These are phyloP conservation scores for Magallana gigas DNA, from an alignment of 1,140 invertebrate species.

Conservation along the genomic window DNA sequence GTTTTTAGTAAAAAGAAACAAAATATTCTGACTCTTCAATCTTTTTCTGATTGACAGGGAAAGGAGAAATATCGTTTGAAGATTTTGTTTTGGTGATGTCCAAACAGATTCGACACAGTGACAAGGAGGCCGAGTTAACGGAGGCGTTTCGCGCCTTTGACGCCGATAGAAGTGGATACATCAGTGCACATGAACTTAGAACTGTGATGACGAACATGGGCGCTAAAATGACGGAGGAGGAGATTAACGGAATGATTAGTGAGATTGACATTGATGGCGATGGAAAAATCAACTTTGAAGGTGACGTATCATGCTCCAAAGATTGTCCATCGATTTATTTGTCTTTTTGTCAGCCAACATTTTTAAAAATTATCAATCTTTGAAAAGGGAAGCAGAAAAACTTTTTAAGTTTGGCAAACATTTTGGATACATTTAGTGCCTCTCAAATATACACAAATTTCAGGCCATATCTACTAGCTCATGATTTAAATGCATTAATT, in stretches of 20 bases:
- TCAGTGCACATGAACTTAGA: conserved; percentile 61
- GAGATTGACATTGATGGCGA: conserved; percentile 94
- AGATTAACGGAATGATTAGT: conserved; percentile 91
- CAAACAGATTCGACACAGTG: conserved; percentile 35
- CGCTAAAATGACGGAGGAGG: conserved; percentile 42
- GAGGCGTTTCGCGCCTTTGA: conserved; percentile 99
- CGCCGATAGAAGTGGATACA: conserved; percentile 95
- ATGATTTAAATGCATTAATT: no score
- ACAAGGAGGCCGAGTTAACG: conserved; percentile 86
- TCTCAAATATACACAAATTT: no score
- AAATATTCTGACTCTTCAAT: no score
- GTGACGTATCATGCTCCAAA: conserved; percentile 25
- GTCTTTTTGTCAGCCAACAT: no score
- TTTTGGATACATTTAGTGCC: no score
- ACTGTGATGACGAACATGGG: conserved; percentile 50
- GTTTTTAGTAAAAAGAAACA: no score
- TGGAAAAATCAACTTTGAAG: conserved; percentile 69
- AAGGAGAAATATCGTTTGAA: conserved; percentile 61
- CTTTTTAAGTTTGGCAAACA: no score
- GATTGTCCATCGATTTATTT: no score
- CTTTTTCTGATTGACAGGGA: conserved; percentile 43
- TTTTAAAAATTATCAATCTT: no score
- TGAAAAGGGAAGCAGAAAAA: no score
- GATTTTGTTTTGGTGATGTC: conserved; percentile 61
- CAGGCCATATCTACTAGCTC: no score